A percentile compares a stretch with the other conserved stretches of the same genome.
phyloP scores from a whole-genome alignment of 2,113 vertebrate genomes.

The Leuciscus idus region DNA sequence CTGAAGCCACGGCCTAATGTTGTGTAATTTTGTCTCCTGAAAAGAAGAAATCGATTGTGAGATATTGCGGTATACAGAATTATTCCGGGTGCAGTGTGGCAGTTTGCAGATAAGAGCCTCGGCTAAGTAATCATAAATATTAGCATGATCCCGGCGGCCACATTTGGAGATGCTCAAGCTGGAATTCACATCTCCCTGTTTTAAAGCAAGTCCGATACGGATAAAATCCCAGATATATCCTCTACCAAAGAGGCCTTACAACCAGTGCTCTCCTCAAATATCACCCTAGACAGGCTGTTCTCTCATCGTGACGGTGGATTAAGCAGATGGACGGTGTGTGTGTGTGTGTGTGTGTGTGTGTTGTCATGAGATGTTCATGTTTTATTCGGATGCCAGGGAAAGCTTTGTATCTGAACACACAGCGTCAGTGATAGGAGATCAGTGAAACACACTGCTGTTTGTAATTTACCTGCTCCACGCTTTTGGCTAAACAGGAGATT shows the following conservation, averaged over 20 bases:
- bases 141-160: constrained; percentile 60
- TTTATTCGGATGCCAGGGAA: constrained; percentile 63
- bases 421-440: constrained; percentile 69
- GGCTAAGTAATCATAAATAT: constrained; percentile 68
- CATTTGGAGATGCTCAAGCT: constrained; percentile 60
- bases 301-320: constrained; percentile 66
- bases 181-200: constrained; percentile 58
- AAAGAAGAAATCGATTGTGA: constrained; percentile 34
- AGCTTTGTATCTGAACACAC: constrained; percentile 55
- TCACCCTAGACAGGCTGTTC: constrained; percentile 66
- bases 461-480: constrained; percentile 65
- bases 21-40: constrained; percentile 25
- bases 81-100: constrained; percentile 66
- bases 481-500: constrained; percentile 62
- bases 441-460: constrained; percentile 68
- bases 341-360: constrained; percentile 35
- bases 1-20: neutral
- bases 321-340: constrained; percentile 46
- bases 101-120: constrained; percentile 76
- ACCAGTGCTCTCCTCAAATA: constrained; percentile 64
- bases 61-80: constrained; percentile 52
- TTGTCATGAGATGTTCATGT: constrained; percentile 55
- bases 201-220: constrained; percentile 61
- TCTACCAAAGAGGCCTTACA: constrained; percentile 61
- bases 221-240: constrained; percentile 64